Evolutionary conservation across 2,113 vertebrate species (phyloP).

Genomic region (Collichthys lucidus): DNA sequence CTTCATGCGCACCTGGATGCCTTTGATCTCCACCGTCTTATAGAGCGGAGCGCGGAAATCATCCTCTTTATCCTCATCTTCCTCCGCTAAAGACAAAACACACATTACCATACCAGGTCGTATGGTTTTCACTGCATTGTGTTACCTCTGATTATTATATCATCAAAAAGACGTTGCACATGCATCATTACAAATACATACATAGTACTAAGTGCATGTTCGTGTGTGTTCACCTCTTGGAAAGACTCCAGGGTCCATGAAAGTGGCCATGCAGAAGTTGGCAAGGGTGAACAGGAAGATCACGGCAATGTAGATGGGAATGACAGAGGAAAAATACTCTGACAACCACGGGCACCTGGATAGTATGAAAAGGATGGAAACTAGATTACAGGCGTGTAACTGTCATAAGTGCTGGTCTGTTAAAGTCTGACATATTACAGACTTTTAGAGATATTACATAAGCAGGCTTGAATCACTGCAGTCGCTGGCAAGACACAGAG

Average conservation of each 20-base stretch:
- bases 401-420: not conserved
- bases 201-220: not conserved
- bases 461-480: not conserved
- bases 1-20: slow-evolving; percentile 99
- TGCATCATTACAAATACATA: not conserved
- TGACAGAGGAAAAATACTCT: slow-evolving; percentile 87
- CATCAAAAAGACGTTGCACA: not conserved
- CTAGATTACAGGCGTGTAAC: slow-evolving; percentile 3
- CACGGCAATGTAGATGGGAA: slow-evolving; percentile 91
- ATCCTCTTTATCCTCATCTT: slow-evolving; percentile 98
- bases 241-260: slow-evolving; percentile 98
- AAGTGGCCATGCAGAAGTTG: slow-evolving; percentile 99
- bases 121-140: rapidly evolving
- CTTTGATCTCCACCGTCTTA: slow-evolving; percentile 97
- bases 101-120: not conserved
- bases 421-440: not conserved
- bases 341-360: slow-evolving; percentile 94
- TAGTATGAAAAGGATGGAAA: not conserved
- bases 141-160: not conserved
- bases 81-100: slow-evolving; percentile 87
- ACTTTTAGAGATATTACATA: not conserved
- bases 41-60: slow-evolving; percentile 98
- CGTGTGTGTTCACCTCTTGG: slow-evolving; percentile 88
- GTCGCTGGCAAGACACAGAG: slow-evolving; percentile 3
- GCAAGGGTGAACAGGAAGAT: slow-evolving; percentile 97